Conservation (phyloP, 64 coral and sea anemone genomes). For the Astreopora myriophthalma region DNA sequence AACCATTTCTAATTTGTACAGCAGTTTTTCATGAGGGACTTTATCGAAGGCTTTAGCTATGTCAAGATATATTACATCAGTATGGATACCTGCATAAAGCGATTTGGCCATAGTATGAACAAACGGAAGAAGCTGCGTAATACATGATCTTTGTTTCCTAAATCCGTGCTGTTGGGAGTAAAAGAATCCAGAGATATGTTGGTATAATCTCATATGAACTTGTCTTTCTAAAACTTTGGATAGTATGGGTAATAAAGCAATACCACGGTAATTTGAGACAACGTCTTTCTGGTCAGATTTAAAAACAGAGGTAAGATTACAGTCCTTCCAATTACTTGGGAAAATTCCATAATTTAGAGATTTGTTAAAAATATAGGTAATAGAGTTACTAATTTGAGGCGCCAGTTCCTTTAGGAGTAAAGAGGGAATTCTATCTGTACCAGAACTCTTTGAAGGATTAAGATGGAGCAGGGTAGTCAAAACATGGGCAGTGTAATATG, state of each 20-base stretch:
- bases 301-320: constrained; percentile 39
- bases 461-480: constrained; percentile 24
- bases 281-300: constrained; percentile 23
- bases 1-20: no score
- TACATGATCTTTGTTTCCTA: constrained; percentile 9
- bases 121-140: constrained; percentile 31
- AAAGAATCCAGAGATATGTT: constrained; percentile 26
- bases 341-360: constrained; percentile 29
- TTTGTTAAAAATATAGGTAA: constrained; percentile 38
- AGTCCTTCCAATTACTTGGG: constrained; percentile 53
- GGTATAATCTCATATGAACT: constrained; percentile 26
- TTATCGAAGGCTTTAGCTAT: no score
- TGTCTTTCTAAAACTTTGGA: constrained; percentile 35
- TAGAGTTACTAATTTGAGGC: constrained; percentile 44
- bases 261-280: constrained; percentile 36
- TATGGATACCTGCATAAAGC: constrained; percentile 29
- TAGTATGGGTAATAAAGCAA: constrained; percentile 41
- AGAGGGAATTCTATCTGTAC: constrained; percentile 16
- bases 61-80: constrained; percentile 58
- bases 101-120: constrained; percentile 12
- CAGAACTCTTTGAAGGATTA: constrained; percentile 38
- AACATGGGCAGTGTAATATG: background rate
- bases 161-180: constrained; percentile 52
- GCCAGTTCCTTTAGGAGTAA: constrained; percentile 31
- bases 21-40: no score